Evolutionary conservation across 2,797 vertebrate species (phyloP).

Genomic region (Alauda arvensis): DNA sequence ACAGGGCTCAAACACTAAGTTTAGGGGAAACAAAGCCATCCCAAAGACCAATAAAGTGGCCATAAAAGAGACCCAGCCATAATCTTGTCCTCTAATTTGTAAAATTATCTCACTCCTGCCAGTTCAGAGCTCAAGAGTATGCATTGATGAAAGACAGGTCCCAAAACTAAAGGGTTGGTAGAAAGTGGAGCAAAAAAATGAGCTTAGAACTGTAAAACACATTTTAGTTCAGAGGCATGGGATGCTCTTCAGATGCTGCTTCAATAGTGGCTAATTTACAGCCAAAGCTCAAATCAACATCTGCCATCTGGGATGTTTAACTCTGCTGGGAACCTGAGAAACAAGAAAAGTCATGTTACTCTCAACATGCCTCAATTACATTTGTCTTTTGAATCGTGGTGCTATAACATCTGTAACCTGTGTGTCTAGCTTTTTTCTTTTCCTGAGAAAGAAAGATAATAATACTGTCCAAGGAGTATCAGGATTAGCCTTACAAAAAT

Average conservation of each 20-base stretch:
- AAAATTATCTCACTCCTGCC: not conserved
- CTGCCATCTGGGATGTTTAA: not conserved
- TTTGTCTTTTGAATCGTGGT: not conserved
- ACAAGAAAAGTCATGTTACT: not conserved
- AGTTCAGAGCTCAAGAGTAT: not conserved
- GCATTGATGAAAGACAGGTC: not conserved
- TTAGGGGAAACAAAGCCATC: not conserved
- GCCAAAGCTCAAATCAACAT: not conserved
- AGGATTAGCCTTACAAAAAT: not conserved
- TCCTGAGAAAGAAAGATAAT: not conserved
- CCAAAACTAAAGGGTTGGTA: not conserved
- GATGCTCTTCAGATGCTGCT: not conserved
- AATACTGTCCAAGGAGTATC: not conserved
- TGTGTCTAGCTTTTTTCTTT: not conserved
- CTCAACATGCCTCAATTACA: not conserved
- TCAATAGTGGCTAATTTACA: not conserved
- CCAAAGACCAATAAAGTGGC: not conserved
- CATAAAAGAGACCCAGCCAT: not conserved
- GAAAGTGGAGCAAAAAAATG: not conserved
- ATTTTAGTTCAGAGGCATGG: not conserved
- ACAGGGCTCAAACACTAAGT: not conserved
- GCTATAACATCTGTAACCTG: not conserved
- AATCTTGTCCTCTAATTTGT: not conserved
- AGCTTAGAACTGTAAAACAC: not conserved
- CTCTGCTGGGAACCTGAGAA: not conserved